Base-by-base conservation (phyloP, 2,888 invertebrate species). In the Oscheius myriophilus region DNA sequence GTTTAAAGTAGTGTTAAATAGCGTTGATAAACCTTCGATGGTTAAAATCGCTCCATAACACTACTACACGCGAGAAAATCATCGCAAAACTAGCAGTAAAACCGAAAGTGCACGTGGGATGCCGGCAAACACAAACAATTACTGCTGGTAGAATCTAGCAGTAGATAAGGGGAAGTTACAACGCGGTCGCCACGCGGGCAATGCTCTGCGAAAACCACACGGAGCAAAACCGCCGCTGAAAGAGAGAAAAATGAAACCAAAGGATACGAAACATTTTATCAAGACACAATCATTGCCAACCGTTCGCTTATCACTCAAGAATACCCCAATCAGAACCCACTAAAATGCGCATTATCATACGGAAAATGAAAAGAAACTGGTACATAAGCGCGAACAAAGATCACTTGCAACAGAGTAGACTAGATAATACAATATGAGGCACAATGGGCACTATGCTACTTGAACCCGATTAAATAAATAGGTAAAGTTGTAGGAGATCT, bases 111-210 rank as follows among this genome's bases (percentile, higher is more conserved):
- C 33, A 33, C 33, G 33, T 33, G 33, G 33, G 33, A 33, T 33
- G 33, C 33, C 33, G 33, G 33, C n/a, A n/a, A n/a, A 33, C 33
- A 33, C 33, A 33, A 33, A 33, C 33, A 33, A 33, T 33, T 33
- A 33, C 33, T 9, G 9, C 4, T 33, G 33, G 33, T 33, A 33
- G 33, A 33, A 57, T 25, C 53, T 6, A 21, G 26, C 33, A 26
- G 54, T 39, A 58, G 43, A 43, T 43, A 43, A 43, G 58, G 43
- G 14, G 43, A 41, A 57, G 42, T 58, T 58, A 58, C 58, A 58
- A 16, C 58, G 43, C 43, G 21, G 23, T 33, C 33, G 33, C 33
- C 33, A 33, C 23, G 58, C 23, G 43, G 23, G 43, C 42, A 33
- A 6, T 33, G 33, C 33, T 33, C 33, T 33, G 33, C 33, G 33